A percentile compares a stretch with the other conserved stretches of the same genome.
phyloP scores from a whole-genome alignment of 1,140 invertebrate species.

The Whitmania pigra region DNA sequence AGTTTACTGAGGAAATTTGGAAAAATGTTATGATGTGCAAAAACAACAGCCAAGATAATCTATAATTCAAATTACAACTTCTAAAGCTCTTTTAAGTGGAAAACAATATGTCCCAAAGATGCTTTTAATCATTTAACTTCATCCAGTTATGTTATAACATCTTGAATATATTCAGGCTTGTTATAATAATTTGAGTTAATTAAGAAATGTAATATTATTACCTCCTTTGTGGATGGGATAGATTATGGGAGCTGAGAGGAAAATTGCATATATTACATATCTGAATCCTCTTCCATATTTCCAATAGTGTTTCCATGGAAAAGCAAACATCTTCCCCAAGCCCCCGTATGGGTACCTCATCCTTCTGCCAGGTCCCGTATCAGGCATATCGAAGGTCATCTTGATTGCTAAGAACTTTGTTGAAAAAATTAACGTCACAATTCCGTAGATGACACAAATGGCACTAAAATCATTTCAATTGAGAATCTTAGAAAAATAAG shows the following conservation, averaged over 20 bases:
- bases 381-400: conserved; percentile 1
- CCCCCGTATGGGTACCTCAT: conserved; percentile 28
- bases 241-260: conserved; percentile 23
- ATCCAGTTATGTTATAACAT: too few relatives aligned
- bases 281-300: conserved; percentile 27
- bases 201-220: not conserved
- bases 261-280: conserved; percentile 18
- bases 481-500: not conserved
- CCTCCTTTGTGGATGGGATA: conserved; percentile 26
- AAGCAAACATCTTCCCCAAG: conserved; percentile 23
- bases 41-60: not conserved
- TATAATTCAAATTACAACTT: not conserved
- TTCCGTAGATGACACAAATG: not conserved
- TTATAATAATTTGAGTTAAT: too few relatives aligned
- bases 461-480: not conserved
- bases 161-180: too few relatives aligned
- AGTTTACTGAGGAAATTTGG: conserved; percentile 25
- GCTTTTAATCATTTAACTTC: too few relatives aligned
- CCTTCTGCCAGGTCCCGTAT: conserved; percentile 14
- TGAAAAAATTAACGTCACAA: not conserved
- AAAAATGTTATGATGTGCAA: not conserved
- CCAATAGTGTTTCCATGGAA: conserved; percentile 28
- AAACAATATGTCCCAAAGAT: not conserved
- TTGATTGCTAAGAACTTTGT: not conserved
- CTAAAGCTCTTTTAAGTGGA: conserved; percentile 11